Base-by-base conservation (phyloP, 2,113 vertebrate species). In the Lamprotornis superbus region DNA sequence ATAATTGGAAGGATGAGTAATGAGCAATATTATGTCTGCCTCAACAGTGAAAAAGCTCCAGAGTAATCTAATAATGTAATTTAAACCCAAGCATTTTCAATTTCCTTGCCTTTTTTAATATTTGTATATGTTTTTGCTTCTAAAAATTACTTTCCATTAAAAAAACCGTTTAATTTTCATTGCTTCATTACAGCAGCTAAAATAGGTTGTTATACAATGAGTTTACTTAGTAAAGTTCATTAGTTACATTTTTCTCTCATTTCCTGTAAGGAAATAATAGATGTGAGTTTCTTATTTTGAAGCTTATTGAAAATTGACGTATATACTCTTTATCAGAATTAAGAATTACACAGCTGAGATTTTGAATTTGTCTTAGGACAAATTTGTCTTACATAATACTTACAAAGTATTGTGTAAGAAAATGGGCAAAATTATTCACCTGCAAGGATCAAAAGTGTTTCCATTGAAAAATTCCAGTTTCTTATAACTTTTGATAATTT, bases 1-100 rank as follows among this genome's bases (percentile, higher is more conserved):
- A 49, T 90, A 89, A 89, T 81, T 88, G 56, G 55, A 95, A 91
- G 59, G 55, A 83, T 71, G 83, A 79, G 55, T 89, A 95, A 94
- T 88, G 79, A 91, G 49, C 40, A 95, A 68, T 91, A 90, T 42
- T 79, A 61, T 74, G 83, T 88, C 82, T 97, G 64, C 56, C 70
- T 91, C 78, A 90, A 65, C 57, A 82, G 52, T 89, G 67, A 80
- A 77, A 76, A 92, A 89, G 6, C 79, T 88, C 33, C n/a, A 71
- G 59, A 87, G 31, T 87, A 95, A 89, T 82, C 64, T 91, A 93
- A 70, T 60, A 63, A 50, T 53, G 27, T 91, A 82, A 94, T 96
- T 94, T 93, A 87, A 93, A 89, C 1, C 20, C 33, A 84, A 87
- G 73, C 70, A 64, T 88, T 94, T 94, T 83, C 73, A 94, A 78